Percentiles rank a stretch among this genome's conserved stretches.
These are phyloP conservation scores for Amphiura filiformis DNA, from an alignment of 35 echinoderm and acorn worm genomes.

Conservation along the genomic window DNA sequence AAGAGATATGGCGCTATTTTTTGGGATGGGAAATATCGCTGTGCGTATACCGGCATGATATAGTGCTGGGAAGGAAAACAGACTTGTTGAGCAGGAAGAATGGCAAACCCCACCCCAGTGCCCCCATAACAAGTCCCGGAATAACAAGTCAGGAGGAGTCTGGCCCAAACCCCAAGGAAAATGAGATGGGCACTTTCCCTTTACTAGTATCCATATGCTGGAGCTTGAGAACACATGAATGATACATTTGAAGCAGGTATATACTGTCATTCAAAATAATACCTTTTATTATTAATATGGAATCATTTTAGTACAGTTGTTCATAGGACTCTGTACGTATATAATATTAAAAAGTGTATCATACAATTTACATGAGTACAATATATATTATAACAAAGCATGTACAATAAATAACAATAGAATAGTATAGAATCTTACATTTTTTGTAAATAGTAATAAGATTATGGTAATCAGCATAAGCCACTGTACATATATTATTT, in stretches of 20 bases:
- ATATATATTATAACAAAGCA: slow-evolving; percentile 1
- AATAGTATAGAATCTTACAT: neutral
- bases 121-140: no score
- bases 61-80: no score
- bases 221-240: neutral
- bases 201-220: neutral
- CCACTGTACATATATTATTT: neutral
- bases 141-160: no score
- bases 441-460: neutral
- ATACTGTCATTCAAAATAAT: neutral
- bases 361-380: neutral
- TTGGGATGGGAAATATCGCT: no score
- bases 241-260: neutral
- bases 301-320: neutral
- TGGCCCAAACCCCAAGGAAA: no score
- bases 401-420: slow-evolving; percentile 9
- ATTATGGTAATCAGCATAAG: neutral
- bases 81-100: no score
- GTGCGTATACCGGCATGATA: no score
- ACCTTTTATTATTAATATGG: slow-evolving; percentile 12
- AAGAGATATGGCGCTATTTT: no score
- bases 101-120: no score
- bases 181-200: no score
- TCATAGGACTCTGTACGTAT: neutral
- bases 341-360: slow-evolving; percentile 6